Conservation (phyloP, 2,888 invertebrate genomes). For the Hipparchia semele region DNA sequence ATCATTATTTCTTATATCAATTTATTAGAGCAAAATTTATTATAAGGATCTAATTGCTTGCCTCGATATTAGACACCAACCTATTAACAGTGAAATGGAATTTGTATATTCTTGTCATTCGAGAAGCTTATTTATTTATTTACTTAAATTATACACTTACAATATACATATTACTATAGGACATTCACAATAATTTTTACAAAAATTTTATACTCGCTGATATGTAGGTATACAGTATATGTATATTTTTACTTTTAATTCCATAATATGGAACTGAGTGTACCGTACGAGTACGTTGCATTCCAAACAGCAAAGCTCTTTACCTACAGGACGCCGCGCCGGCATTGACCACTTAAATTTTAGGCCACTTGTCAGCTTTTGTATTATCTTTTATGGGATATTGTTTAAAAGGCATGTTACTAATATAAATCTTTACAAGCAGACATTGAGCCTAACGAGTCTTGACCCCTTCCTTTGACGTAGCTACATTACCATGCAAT, state of each 20-base stretch:
- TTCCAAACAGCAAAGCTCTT: constrained; percentile 44
- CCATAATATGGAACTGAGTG: constrained; percentile 42
- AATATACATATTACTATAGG: too few species aligned
- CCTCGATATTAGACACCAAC: neutral
- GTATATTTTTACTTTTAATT: constrained; percentile 43
- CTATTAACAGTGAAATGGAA: neutral
- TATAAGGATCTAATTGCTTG: neutral
- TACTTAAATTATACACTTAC: too few species aligned
- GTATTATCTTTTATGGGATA: constrained; percentile 59
- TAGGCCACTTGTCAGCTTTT: constrained; percentile 61
- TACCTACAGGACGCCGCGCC: constrained; percentile 41
- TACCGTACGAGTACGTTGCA: constrained; percentile 39
- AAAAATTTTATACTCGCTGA: too few species aligned
- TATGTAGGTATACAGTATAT: neutral
- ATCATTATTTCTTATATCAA: neutral
- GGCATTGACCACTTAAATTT: constrained; percentile 58
- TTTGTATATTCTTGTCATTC: neutral
- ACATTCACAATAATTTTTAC: too few species aligned
- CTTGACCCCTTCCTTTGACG: constrained; percentile 62
- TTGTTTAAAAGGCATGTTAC: constrained; percentile 67
- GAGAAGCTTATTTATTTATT: neutral
- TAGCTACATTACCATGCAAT: constrained; percentile 42
- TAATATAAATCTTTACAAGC: constrained; percentile 60
- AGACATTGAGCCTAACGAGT: constrained; percentile 70
- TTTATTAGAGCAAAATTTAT: neutral